Conservation (phyloP, 2,113 vertebrate species). For the Gobio gobio region DNA sequence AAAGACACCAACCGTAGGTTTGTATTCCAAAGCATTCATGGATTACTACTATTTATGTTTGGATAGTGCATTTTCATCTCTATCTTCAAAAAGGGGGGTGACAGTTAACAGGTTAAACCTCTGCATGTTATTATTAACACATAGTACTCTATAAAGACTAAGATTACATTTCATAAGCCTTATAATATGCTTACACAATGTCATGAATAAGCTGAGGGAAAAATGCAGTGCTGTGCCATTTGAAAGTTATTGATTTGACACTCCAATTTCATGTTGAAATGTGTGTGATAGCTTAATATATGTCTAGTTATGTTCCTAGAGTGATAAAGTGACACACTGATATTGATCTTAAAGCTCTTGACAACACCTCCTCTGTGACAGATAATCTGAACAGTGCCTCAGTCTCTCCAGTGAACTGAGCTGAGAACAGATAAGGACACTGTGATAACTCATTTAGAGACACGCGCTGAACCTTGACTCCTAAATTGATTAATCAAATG, state of each 20-base stretch:
- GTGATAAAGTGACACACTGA: slow-evolving; percentile 57
- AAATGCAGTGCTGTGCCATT: neutral
- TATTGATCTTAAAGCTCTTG: slow-evolving; percentile 62
- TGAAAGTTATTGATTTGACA: neutral
- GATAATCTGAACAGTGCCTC: slow-evolving; percentile 65
- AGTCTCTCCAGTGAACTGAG: slow-evolving; percentile 28
- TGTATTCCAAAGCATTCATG: too few species aligned
- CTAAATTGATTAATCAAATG: slow-evolving; percentile 21
- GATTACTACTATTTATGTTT: too few species aligned
- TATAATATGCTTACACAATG: neutral
- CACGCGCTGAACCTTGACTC: slow-evolving; percentile 13
- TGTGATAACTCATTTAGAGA: slow-evolving; percentile 30
- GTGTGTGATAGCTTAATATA: slow-evolving; percentile 49
- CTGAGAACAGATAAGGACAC: slow-evolving; percentile 18
- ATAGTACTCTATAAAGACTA: neutral
- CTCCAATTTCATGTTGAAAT: slow-evolving; percentile 6
- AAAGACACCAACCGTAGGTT: too few species aligned
- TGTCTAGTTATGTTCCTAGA: slow-evolving; percentile 63
- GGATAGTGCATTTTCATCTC: too few species aligned
- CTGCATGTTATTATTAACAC: neutral
- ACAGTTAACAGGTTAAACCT: neutral
- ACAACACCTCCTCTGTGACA: slow-evolving; percentile 67
- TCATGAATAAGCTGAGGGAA: neutral
- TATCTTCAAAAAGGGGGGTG: too few species aligned
- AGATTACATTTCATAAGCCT: neutral